Evolutionary conservation across 2,888 invertebrate species (phyloP).

Genomic region (Listrodromus nycthemerus): DNA sequence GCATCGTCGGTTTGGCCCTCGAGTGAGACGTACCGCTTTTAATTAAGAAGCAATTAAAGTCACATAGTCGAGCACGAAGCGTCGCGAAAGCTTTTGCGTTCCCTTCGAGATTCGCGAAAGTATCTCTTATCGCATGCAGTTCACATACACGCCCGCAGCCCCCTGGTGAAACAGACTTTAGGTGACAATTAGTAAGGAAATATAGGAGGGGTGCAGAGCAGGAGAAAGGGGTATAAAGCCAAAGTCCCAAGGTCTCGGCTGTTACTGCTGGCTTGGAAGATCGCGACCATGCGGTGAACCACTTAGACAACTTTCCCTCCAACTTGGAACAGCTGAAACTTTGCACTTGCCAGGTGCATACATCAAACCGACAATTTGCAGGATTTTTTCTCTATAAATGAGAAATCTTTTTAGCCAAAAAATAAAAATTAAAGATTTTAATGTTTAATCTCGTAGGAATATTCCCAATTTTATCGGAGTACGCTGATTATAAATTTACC

Average conservation of each 20-base stretch:
- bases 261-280: constrained; percentile 34
- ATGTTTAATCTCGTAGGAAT: neutral
- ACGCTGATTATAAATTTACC: too few relatives aligned
- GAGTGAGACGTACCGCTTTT: constrained; percentile 71
- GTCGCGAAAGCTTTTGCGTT: constrained; percentile 43
- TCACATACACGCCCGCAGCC: constrained; percentile 14
- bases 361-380: neutral
- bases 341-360: neutral
- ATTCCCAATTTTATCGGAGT: neutral
- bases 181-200: constrained; percentile 60
- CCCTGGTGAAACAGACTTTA: constrained; percentile 17
- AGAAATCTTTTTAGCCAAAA: neutral
- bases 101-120: constrained; percentile 32
- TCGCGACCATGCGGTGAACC: constrained; percentile 41
- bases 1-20: constrained; percentile 48
- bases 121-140: constrained; percentile 57
- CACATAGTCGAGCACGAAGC: constrained; percentile 66
- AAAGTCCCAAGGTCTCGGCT: constrained; percentile 56
- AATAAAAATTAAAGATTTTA: neutral
- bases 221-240: constrained; percentile 24
- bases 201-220: neutral
- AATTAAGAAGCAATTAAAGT: constrained; percentile 72
- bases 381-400: neutral
- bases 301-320: constrained; percentile 49
- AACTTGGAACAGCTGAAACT: constrained; percentile 10